These are phyloP conservation scores for Dolichotis patagonum DNA, from an alignment of 2,113 vertebrate genomes.

Conservation along the genomic window DNA sequence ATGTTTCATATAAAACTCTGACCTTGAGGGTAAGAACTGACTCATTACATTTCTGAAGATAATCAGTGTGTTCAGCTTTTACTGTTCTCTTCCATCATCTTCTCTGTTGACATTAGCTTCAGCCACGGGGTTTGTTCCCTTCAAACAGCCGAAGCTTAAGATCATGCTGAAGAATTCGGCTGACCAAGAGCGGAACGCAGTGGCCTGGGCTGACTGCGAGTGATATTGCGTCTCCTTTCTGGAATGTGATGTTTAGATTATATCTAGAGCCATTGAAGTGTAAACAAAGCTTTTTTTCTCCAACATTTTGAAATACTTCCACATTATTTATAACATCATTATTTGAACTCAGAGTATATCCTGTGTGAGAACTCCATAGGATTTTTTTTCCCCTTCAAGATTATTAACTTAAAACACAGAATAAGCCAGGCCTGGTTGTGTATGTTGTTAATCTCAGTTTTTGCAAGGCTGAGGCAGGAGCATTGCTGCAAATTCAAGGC, in stretches of 20 bases:
- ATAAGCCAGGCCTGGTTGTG: background rate
- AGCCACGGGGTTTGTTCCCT: constrained; percentile 60
- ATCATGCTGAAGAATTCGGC: constrained; percentile 39
- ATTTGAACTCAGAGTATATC: background rate
- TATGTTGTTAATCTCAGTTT: background rate
- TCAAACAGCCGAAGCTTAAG: constrained; percentile 55
- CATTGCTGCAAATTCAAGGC: background rate
- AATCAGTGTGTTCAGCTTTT: constrained; percentile 59
- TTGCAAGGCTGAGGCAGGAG: background rate
- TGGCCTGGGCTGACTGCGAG: constrained; percentile 45
- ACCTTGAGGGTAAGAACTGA: constrained; percentile 62
- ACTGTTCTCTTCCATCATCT: constrained; percentile 11
- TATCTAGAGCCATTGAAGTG: constrained; percentile 36
- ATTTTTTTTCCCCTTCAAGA: constrained; percentile 35
- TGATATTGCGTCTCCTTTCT: constrained; percentile 50
- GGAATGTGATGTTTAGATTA: constrained; percentile 70
- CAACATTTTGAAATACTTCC: constrained; percentile 30
- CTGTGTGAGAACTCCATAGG: background rate
- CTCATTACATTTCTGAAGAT: constrained; percentile 68
- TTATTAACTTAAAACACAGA: constrained; percentile 30
- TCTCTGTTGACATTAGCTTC: constrained; percentile 70
- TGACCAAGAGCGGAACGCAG: constrained; percentile 51
- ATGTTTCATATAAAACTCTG: constrained; percentile 71
- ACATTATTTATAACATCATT: constrained; percentile 3
- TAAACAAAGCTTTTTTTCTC: constrained; percentile 34